A percentile compares a stretch with the other conserved stretches of the same genome.
phyloP scores from a whole-genome alignment of 2,888 invertebrate species.

The Cryptocephalus primarius region DNA sequence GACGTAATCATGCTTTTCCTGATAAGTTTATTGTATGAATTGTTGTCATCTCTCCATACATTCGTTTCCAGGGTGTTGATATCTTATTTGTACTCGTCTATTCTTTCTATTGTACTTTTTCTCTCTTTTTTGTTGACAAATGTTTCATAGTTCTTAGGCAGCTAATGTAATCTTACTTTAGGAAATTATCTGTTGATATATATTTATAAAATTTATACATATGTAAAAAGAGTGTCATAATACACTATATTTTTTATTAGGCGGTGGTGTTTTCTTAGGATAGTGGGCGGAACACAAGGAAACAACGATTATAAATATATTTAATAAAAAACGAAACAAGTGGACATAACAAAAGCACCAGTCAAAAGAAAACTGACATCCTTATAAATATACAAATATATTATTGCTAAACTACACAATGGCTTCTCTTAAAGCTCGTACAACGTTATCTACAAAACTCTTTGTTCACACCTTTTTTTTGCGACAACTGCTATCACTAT shows the following conservation, averaged over 20 bases:
- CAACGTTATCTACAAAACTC: constrained; percentile 9
- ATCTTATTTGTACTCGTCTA: too few species aligned
- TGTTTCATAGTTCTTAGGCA: too few species aligned
- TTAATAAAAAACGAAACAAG: constrained; percentile 25
- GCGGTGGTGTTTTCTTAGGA: not conserved
- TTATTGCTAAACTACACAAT: constrained; percentile 29
- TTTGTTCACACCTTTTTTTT: not conserved
- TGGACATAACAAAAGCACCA: constrained; percentile 22
- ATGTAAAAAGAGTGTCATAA: too few species aligned
- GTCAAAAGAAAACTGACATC: constrained; percentile 21
- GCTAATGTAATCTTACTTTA: too few species aligned
- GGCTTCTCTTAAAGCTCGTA: constrained; percentile 15
- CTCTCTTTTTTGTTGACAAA: too few species aligned
- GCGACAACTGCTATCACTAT: not conserved
- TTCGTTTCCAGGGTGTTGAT: too few species aligned
- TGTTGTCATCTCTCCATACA: too few species aligned
- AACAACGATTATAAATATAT: constrained; percentile 12
- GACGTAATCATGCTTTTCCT: too few species aligned
- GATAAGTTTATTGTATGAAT: too few species aligned
- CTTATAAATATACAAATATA: constrained; percentile 30
- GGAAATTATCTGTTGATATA: too few species aligned
- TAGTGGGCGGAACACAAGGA: not conserved
- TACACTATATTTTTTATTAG: not conserved
- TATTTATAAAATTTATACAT: too few species aligned
- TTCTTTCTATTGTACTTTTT: too few species aligned